Base-by-base conservation (phyloP, 2,888 invertebrate species). In the Dioctria rufipes region DNA sequence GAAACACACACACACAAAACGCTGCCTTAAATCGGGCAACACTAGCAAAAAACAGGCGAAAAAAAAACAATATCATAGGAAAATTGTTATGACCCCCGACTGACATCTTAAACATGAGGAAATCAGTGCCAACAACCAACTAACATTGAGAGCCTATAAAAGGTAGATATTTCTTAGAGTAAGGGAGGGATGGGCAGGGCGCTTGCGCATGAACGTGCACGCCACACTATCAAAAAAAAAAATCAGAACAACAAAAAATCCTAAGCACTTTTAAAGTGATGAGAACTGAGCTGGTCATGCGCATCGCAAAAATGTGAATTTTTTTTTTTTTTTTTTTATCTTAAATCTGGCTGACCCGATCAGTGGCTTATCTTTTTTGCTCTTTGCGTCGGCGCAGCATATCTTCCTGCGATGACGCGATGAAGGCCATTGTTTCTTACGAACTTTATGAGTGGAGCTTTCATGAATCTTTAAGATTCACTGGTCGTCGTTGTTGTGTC, bases 41-140 rank as follows among this genome's bases (percentile, higher is more conserved):
- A 25, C 25, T 25, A 25, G 25, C 25, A 25, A 25, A 25, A 25
- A 25, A 25, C n/a, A n/a, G n/a, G 25, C 4, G 46, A 69, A 43
- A 69, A 67, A 37, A 58, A 42, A 65, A 39, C 13, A 63, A 42
- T n/a, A 67, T 67, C 54, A 25, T 58, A 46, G 79, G 42, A 67
- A 79, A 69, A 79, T 79, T 79, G 37, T 79, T 79, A 79, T 79
- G 79, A 79, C 79, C 79, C 79, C 67, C 79, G 67, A 79, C 79
- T 79, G 79, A 79, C 79, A 79, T 63, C 77, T 77, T 51, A 63
- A 77, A 63, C 61, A 77, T 9, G 63, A 63, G 77, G 77, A 25
- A 51, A 63, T 77, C 63, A 77, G 42, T 43, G 61, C 49, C 58
- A 73, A 51, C 77, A 61, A 77, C 61, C 63, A 63, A 42, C 46